phyloP scores from a whole-genome alignment of 1,140 invertebrate genomes.

The Gonioctena quinquepunctata region DNA sequence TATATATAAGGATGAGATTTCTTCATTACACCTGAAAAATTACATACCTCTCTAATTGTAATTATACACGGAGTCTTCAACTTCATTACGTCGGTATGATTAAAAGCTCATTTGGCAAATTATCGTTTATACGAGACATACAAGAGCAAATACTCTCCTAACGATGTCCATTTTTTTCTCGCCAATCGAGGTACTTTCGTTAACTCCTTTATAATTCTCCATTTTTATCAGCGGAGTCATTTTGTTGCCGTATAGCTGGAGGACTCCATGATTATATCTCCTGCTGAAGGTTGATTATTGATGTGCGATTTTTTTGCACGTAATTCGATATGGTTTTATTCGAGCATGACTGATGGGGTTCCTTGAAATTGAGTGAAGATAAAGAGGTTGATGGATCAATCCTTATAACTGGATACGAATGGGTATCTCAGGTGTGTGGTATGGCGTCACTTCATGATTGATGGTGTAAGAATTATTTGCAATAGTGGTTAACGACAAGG shows the following conservation, averaged over 20 bases:
- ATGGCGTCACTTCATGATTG: too few species aligned
- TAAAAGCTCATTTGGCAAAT: slow-evolving; percentile 5
- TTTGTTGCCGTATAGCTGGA: not conserved
- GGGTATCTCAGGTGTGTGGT: not conserved
- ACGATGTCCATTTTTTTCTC: not conserved
- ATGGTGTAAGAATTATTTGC: too few species aligned
- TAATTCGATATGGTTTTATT: not conserved
- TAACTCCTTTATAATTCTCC: not conserved
- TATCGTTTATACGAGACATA: not conserved
- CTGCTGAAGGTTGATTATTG: not conserved
- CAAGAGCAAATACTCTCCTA: not conserved
- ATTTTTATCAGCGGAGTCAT: not conserved
- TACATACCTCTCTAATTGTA: not conserved
- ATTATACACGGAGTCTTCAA: not conserved
- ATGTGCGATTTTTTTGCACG: not conserved
- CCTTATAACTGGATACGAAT: not conserved
- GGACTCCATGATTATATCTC: not conserved
- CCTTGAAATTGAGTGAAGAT: not conserved
- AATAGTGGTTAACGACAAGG: too few species aligned
- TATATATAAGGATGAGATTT: too few species aligned
- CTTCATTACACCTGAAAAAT: not conserved
- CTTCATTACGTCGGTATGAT: not conserved
- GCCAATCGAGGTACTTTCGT: not conserved
- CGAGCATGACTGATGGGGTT: not conserved
- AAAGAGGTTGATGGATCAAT: not conserved